phyloP scores from a whole-genome alignment of 2,888 invertebrate species.

The Lypha dubia region DNA sequence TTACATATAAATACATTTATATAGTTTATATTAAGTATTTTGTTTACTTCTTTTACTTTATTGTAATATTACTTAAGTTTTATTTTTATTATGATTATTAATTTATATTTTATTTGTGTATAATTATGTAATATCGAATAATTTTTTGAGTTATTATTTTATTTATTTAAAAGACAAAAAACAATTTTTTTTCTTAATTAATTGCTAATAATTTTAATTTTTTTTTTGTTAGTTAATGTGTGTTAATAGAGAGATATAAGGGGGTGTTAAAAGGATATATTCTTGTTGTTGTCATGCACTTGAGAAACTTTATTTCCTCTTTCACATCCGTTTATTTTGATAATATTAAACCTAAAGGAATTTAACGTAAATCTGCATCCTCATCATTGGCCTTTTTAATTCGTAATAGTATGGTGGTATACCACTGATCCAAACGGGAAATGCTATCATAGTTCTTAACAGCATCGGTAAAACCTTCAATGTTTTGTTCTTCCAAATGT shows the following conservation, averaged over 20 bases:
- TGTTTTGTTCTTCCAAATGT: conserved; percentile 96
- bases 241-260: conserved; percentile 57
- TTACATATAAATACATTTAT: conserved; percentile 65
- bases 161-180: conserved; percentile 68
- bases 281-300: conserved; percentile 45
- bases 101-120: conserved; percentile 47
- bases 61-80: conserved; percentile 44
- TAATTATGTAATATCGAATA: conserved; percentile 67
- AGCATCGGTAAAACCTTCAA: conserved; percentile 97
- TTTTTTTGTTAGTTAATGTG: conserved; percentile 57
- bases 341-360: conserved; percentile 33
- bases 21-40: conserved; percentile 61
- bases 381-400: conserved; percentile 96
- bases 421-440: conserved; percentile 98
- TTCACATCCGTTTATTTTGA: conserved; percentile 1
- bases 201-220: conserved; percentile 54
- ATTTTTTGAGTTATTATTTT: conserved; percentile 49
- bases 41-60: conserved; percentile 28
- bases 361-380: conserved; percentile 90
- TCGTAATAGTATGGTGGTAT: conserved; percentile 95
- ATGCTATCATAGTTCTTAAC: conserved; percentile 98
- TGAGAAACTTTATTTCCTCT: conserved; percentile 23
- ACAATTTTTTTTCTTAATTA: conserved; percentile 62
- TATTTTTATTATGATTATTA: conserved; percentile 49
- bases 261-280: conserved; percentile 44